These are phyloP conservation scores for Astatoreochromis straeleni DNA, from an alignment of 2,113 vertebrate genomes.

Conservation along the genomic window DNA sequence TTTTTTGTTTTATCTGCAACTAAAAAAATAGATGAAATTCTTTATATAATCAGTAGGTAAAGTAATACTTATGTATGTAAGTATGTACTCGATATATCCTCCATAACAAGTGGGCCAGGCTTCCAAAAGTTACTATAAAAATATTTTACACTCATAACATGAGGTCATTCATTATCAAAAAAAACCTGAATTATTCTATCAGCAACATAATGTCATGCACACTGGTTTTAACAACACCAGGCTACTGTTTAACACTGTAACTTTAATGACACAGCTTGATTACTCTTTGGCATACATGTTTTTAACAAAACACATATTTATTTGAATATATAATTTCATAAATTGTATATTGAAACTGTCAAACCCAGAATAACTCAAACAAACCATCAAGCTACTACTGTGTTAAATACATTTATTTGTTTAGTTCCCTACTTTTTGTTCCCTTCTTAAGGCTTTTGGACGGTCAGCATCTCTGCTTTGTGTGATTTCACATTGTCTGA, in stretches of 20 bases:
- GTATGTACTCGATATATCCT: not conserved
- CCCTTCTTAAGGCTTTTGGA: not conserved
- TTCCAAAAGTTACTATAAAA: not conserved
- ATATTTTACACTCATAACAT: not conserved
- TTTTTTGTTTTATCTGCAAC: not conserved
- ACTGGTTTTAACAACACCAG: not conserved
- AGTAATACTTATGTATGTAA: not conserved
- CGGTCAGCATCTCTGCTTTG: not conserved
- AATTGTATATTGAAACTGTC: not conserved
- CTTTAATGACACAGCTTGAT: not conserved
- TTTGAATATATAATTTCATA: not conserved
- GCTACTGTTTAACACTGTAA: not conserved
- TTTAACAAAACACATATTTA: not conserved
- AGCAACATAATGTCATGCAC: not conserved
- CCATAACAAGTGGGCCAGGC: not conserved
- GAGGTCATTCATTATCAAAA: not conserved
- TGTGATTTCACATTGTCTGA: fast-evolving
- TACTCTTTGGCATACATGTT: not conserved
- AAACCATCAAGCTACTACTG: not conserved
- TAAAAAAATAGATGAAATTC: not conserved
- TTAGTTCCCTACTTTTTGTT: not conserved
- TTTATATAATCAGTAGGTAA: not conserved
- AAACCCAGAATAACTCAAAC: not conserved
- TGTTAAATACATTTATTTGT: not conserved
- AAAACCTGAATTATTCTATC: not conserved